phyloP scores from a whole-genome alignment of 1,140 invertebrate genomes.

The Lepidurus packardi region DNA sequence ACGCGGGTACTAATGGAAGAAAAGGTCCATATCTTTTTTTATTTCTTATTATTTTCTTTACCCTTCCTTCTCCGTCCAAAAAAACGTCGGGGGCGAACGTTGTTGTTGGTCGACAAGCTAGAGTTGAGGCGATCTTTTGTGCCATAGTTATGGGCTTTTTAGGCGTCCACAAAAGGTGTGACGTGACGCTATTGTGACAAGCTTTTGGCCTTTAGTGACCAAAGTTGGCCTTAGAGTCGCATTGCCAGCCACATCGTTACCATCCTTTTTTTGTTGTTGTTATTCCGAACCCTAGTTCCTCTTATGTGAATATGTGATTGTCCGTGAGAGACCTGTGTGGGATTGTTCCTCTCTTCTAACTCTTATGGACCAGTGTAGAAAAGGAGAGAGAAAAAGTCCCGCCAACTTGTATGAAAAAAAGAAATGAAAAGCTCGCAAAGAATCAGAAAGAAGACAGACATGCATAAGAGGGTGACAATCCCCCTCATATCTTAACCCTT shows the following conservation, averaged over 20 bases:
- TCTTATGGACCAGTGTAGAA: too few relatives aligned
- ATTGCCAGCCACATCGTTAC: not conserved
- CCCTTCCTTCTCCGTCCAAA: not conserved
- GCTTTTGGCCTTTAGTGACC: not conserved
- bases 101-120: not conserved
- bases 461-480: not conserved
- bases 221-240: not conserved
- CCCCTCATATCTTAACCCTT: not conserved
- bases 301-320: not conserved
- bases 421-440: too few relatives aligned
- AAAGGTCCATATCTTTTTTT: not conserved
- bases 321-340: not conserved
- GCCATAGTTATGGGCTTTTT: not conserved
- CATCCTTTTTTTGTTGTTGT: not conserved
- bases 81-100: not conserved
- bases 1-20: not conserved
- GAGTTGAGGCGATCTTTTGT: not conserved
- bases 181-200: conserved; percentile 6
- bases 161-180: not conserved
- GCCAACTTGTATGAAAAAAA: not conserved
- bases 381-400: not conserved
- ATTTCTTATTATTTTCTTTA: not conserved
- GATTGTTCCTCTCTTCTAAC: too few relatives aligned
- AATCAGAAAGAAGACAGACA: too few relatives aligned
- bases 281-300: not conserved